Conservation (phyloP, 2,113 vertebrate genomes). For the Dicaeum eximium region DNA sequence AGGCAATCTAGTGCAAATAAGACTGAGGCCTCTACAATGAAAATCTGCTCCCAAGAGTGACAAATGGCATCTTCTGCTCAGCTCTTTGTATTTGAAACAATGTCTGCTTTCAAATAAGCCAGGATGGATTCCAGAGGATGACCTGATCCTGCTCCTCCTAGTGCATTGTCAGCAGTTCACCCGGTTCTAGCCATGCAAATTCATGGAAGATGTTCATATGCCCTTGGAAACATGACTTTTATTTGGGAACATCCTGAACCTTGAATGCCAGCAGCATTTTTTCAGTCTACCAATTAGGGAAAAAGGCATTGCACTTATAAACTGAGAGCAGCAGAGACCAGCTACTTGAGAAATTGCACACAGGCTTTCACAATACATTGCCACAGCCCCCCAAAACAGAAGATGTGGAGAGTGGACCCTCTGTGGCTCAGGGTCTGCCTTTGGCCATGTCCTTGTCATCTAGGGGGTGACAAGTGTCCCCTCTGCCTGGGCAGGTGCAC, state of each 20-base stretch:
- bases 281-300: not conserved
- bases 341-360: not conserved
- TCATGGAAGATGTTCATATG: not conserved
- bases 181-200: not conserved
- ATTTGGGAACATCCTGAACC: constrained; percentile 18
- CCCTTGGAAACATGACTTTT: not conserved
- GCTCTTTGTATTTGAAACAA: not conserved
- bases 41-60: not conserved
- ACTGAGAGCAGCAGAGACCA: not conserved
- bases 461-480: not conserved
- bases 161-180: not conserved
- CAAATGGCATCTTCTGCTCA: not conserved
- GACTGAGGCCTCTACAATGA: not conserved
- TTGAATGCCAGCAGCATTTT: not conserved
- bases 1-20: not conserved
- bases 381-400: not conserved
- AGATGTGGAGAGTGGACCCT: accelerated
- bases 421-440: not conserved
- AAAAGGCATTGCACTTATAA: not conserved
- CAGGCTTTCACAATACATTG: not conserved
- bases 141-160: not conserved
- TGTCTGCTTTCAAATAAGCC: not conserved
- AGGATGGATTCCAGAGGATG: not conserved
- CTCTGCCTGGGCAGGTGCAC: not conserved
- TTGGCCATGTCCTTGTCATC: not conserved